Base-by-base conservation (phyloP, 2,797 vertebrate genomes). In the Lepidocolaptes lacrymiger region DNA sequence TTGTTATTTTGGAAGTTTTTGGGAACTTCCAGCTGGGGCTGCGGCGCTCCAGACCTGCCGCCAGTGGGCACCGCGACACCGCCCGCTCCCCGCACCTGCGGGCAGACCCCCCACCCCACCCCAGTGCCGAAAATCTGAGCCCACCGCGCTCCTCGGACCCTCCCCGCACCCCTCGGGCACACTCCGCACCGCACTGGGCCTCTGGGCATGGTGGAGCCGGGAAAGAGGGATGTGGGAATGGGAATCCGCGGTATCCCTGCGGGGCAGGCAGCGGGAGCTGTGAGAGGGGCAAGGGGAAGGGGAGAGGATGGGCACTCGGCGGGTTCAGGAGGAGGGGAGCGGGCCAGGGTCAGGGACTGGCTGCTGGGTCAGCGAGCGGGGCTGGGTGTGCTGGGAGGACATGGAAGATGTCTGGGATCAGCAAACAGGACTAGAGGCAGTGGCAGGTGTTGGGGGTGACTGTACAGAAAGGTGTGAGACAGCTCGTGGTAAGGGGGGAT, bases 61-160 rank as follows among this genome's bases (percentile, higher is more conserved):
- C 32, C 18, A 91, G 94, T 3, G 74, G 80, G 51, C 51, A 66
- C n/a, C 13, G 61, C 41, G 49, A 46, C 49, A 63, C 34, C 8
- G 55, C 30, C 36, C 41, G 18, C 4, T 8, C 28, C 28, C 30
- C 7, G 19, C 13, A 16, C 15, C 10, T 4, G 43, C 54, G 12
- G 2, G 3, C 54, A 7, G 12, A 68, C 0, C 30, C 34, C 17
- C 18, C 30, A 0, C 12, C 46, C 46, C 46, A 49, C 14, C 27
- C 8, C 59, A 12, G 2, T 7, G 19, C 55, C 69, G 54, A 2
- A 67, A 59, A 32, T 16, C 30, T 12, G 14, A 63, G 30, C n/a
- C n/a, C 34, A 18, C 24, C n/a, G 48, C 34, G 14, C 4, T 10
- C 34, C 34, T 30, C 21, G 3, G 20, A 18, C 43, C 30, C 11